These are phyloP conservation scores for Drosophila serrata DNA, from an alignment of 1,140 invertebrate species.

Conservation along the genomic window DNA sequence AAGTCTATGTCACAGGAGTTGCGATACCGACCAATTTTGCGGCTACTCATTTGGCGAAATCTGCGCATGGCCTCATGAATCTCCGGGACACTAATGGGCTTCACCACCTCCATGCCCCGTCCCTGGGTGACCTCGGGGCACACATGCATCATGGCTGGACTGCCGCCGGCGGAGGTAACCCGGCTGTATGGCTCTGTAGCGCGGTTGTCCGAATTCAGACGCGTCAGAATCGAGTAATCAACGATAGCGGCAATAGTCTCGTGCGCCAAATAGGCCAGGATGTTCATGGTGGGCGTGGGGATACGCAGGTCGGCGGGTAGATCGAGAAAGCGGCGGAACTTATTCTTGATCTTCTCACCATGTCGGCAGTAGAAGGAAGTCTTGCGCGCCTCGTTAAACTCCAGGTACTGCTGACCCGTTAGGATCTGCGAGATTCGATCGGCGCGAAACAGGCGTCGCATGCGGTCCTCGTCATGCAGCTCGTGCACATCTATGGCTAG, in stretches of 20 bases:
- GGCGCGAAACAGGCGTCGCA: constrained; percentile 77
- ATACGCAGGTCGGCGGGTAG: constrained; percentile 76
- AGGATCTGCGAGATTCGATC: constrained; percentile 84
- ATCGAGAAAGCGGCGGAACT: constrained; percentile 77
- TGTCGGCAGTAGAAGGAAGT: constrained; percentile 83
- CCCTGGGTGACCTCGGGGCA: constrained; percentile 85
- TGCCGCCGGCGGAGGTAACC: constrained; percentile 79
- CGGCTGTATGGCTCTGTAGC: constrained; percentile 78
- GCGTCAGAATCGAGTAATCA: constrained; percentile 80
- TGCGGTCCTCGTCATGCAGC: constrained; percentile 82
- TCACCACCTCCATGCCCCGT: constrained; percentile 80
- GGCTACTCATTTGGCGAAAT: constrained; percentile 75
- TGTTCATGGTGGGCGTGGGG: constrained; percentile 80
- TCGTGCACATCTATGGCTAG: constrained; percentile 75
- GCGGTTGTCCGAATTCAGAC: constrained; percentile 78
- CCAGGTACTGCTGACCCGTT: constrained; percentile 77
- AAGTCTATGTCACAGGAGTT: constrained; percentile 79
- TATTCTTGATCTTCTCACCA: constrained; percentile 83
- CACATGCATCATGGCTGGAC: constrained; percentile 81
- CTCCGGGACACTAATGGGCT: constrained; percentile 82
- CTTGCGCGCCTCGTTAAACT: constrained; percentile 82
- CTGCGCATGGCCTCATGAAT: constrained; percentile 84
- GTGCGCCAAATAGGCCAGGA: constrained; percentile 81
- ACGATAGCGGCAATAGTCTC: constrained; percentile 84
- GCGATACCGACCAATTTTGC: constrained; percentile 77